Evolutionary conservation across 2,888 invertebrate genomes (phyloP), one percentile per base, ranked within the genome.

Genomic region (Diabrotica balteata): DNA sequence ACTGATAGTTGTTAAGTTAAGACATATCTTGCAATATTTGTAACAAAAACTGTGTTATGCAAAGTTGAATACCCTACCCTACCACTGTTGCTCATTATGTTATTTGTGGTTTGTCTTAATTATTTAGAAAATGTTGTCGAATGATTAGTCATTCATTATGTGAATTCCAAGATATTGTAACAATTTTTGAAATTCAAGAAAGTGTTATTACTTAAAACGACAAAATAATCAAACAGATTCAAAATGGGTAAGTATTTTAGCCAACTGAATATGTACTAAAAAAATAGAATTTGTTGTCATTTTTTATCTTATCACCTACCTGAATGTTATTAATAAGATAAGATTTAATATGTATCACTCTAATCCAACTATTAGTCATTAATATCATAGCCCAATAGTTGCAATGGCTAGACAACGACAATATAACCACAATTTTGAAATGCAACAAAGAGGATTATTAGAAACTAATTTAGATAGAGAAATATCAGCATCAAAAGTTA

Each of bases 401-500:
- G 32, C 32, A 43, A 32, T 57, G 22, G 66, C 57, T 51, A 69
- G 64, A 64, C 42, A 55, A 50, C 54, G 46, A 47, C 49, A 63
- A 22, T 54, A 63, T 42, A 46, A 63, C 11, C 46, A 49, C 17
- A 63, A 44, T 11, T 63, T 58, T 51, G 32, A 59, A 9, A 58
- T 61, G 11, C 73, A 73, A 32, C 43, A 72, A 42, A 70, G 66
- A 44, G 44, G 17, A 8, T 74, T 67, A 53, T 61, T 75, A 66
- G 77, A 78, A 70, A 77, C 78, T 6, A 77, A 75, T 72, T 73
- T 78, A 58, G 78, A 77, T 66, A 47, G 71, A 49, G 70, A 66
- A 50, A 49, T 75, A 42, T 73, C 70, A 53, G 73, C 68, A 71
- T 79, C 78, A 44, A 69, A 72, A 55, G 75, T 76, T 65, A 79